phyloP scores from a whole-genome alignment of 2,113 vertebrate species.

The Dasyprocta punctata region DNA sequence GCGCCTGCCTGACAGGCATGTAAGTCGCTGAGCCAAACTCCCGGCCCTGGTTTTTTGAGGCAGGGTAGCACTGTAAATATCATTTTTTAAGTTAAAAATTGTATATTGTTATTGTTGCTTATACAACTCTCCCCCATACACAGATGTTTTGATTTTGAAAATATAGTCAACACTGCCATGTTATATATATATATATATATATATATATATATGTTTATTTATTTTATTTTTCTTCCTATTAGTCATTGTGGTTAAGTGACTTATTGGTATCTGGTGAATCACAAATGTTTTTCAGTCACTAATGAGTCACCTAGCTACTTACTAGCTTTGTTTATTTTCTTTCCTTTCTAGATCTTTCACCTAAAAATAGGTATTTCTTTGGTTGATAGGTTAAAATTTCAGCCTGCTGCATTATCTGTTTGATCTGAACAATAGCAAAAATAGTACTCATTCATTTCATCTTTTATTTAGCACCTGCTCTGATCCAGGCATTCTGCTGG shows the following conservation, averaged over 20 bases:
- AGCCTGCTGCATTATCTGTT: conserved; percentile 48
- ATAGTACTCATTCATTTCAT: conserved; percentile 33
- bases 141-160: conserved; percentile 42
- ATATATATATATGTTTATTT: no score
- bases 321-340: conserved; percentile 62
- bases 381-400: conserved; percentile 43
- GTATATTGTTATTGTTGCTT: background rate
- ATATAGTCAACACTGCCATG: background rate
- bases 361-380: conserved; percentile 47
- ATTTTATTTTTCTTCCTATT: conserved; percentile 61
- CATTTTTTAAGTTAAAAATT: conserved; percentile 53
- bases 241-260: conserved; percentile 69
- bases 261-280: conserved; percentile 63
- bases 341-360: conserved; percentile 65
- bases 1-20: no score
- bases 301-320: conserved; percentile 62
- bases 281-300: conserved; percentile 56
- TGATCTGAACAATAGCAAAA: conserved; percentile 33
- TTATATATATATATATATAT: background rate
- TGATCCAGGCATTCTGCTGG: background rate
- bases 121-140: background rate
- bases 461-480: conserved; percentile 27
- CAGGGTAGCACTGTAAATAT: no score
- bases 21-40: no score
- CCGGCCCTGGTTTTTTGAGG: no score